Base-by-base conservation (phyloP, 2,113 vertebrate genomes). In the Heterochromis multidens region DNA sequence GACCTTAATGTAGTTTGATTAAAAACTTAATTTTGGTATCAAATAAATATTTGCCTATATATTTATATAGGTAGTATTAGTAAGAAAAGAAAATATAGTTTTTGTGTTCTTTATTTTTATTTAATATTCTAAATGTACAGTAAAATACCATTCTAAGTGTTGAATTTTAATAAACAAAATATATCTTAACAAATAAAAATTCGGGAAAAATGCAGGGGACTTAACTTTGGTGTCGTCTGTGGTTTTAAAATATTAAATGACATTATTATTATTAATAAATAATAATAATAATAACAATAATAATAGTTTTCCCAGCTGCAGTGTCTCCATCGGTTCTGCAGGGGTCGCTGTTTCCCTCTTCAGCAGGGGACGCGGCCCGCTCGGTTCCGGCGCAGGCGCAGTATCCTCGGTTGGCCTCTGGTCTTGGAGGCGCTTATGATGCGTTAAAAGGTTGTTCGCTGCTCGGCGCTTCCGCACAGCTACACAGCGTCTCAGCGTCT, bases 391-490 rank as follows among this genome's bases (percentile, higher is more conserved):
- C 92, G 94, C 95, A 93, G 90, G 95, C 95, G 91, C 92, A 93
- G 78, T 93, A 67, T 87, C 87, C 80, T 92, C 76, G 81, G n/a
- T 88, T 91, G 94, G 94, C 94, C 94, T 93, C 89, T 82, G 60
- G 78, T 84, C 77, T 85, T 87, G 79, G 77, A 58, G 74, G 91
- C 94, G 92, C 92, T 90, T 84, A 60, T 88, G 94, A 92, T 91
- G 89, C 79, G 79, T 87, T 91, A 84, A 84, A 62, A 88, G 92
- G 81, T 87, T 92, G 82, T 92, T 62, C 76, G 85, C 88, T 87
- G 86, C 70, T 83, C 84, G 19, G 70, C 80, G 82, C 81, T 67
- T 80, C 62, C 65, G 67, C 85, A 56, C 59, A 60, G 74, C 70
- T 57, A 6, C 84, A 40, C 13, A 81, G 76, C 40, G 72, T 89